phyloP scores from a whole-genome alignment of 2,888 invertebrate genomes.

The Odontothrips loti region DNA sequence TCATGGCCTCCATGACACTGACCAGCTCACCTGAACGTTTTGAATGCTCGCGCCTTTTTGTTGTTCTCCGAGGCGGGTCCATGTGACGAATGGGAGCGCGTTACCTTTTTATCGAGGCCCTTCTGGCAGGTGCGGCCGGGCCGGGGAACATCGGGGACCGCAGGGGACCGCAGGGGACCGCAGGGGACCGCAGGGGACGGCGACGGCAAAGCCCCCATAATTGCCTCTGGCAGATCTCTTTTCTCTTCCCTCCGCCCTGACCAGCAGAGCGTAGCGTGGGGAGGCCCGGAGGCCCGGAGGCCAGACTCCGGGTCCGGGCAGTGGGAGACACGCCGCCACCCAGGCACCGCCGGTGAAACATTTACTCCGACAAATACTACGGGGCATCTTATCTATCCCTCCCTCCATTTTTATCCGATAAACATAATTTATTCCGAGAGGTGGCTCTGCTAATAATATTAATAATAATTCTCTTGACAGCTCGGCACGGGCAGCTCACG shows the following conservation, averaged over 20 bases:
- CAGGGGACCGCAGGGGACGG: not conserved
- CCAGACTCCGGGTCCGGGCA: not conserved
- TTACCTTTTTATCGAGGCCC: not conserved
- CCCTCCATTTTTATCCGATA: no score
- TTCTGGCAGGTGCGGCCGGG: not conserved
- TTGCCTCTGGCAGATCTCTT: conserved; percentile 11
- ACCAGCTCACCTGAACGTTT: no score
- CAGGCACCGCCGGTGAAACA: not conserved
- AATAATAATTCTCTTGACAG: not conserved
- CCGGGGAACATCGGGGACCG: not conserved
- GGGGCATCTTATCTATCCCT: not conserved
- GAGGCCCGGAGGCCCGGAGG: not conserved
- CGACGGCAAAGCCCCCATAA: not conserved
- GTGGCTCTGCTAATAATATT: no score
- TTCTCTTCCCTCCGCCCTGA: not conserved
- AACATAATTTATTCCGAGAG: no score
- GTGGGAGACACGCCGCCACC: not conserved
- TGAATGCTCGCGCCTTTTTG: no score
- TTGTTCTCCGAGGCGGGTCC: no score
- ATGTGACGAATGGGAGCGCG: no score
- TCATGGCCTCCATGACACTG: no score
- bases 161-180: not conserved
- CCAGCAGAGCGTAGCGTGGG: not conserved
- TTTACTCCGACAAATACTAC: not conserved
- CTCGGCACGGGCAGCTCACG: not conserved